phyloP scores from a whole-genome alignment of 23 tunicate species.

The Clavelina lepadiformis region DNA sequence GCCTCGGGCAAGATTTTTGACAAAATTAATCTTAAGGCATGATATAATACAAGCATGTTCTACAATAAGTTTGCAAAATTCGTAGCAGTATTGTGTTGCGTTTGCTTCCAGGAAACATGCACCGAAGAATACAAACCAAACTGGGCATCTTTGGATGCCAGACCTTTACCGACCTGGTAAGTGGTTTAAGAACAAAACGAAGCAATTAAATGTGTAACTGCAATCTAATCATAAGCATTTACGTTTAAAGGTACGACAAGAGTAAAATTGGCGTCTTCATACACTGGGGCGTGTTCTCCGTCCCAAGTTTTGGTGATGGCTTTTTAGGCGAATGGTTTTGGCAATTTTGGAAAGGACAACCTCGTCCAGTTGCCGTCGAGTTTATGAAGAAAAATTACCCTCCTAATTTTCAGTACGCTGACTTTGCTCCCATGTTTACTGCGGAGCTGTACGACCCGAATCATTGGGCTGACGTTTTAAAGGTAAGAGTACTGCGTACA shows the following conservation, averaged over 20 bases:
- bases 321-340: conserved; percentile 81
- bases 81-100: no score
- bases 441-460: conserved; percentile 69
- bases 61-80: no score
- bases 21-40: no score
- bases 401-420: conserved; percentile 75
- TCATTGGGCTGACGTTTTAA: conserved; percentile 76
- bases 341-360: conserved; percentile 66
- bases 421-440: conserved; percentile 79
- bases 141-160: conserved; percentile 67
- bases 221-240: no score
- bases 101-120: no score
- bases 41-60: no score
- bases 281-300: conserved; percentile 80
- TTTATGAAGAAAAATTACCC: conserved; percentile 82
- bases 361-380: conserved; percentile 26
- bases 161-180: conserved; percentile 75
- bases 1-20: no score
- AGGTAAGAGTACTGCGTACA: conserved; percentile 39
- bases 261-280: conserved; percentile 75
- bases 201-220: no score
- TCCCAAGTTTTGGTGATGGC: conserved; percentile 49
- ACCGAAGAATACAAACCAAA: conserved; percentile 58
- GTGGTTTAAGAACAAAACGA: no score
- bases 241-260: conserved; percentile 72